A percentile compares a stretch with the other conserved stretches of the same genome.
These are phyloP conservation scores for Oreochromis aureus DNA, from an alignment of 2,113 vertebrate genomes.

Conservation along the genomic window DNA sequence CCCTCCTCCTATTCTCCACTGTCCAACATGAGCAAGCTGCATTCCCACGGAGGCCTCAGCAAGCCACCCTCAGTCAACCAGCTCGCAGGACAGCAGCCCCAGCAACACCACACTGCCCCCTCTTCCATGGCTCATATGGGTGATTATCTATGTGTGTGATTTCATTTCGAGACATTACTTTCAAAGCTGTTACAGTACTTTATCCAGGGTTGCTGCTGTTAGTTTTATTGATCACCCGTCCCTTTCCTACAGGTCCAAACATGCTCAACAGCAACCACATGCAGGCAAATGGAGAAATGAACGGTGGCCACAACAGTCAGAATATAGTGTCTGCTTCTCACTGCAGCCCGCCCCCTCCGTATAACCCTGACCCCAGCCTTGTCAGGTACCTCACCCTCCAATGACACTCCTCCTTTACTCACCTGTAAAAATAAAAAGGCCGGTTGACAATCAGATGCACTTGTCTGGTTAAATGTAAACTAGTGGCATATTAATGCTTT, in stretches of 20 bases:
- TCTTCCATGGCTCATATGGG: conserved; percentile 83
- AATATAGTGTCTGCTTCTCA: conserved; percentile 89
- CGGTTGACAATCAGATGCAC: conserved; percentile 30
- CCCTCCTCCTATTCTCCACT: conserved; percentile 81
- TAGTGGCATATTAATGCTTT: neutral
- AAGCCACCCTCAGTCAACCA: conserved; percentile 90
- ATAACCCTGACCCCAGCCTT: conserved; percentile 94
- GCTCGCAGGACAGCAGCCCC: conserved; percentile 85
- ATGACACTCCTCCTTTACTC: conserved; percentile 65
- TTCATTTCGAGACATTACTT: neutral
- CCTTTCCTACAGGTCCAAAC: conserved; percentile 70
- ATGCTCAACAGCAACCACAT: conserved; percentile 87
- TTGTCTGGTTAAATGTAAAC: conserved; percentile 8
- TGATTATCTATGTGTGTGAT: conserved; percentile 46
- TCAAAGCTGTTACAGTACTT: neutral
- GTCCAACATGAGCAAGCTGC: conserved; percentile 85
- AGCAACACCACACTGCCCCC: conserved; percentile 72
- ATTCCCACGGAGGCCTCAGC: conserved; percentile 72
- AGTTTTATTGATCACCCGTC: neutral
- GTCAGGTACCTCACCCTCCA: conserved; percentile 89
- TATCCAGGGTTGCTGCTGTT: neutral
- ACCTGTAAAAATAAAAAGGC: neutral
- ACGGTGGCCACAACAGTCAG: conserved; percentile 83
- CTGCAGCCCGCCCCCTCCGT: conserved; percentile 92
- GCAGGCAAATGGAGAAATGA: conserved; percentile 89